A percentile compares a stretch with the other conserved stretches of the same genome.
These are phyloP conservation scores for Eutrigla gurnardus DNA, from an alignment of 2,797 vertebrate genomes.

Conservation along the genomic window DNA sequence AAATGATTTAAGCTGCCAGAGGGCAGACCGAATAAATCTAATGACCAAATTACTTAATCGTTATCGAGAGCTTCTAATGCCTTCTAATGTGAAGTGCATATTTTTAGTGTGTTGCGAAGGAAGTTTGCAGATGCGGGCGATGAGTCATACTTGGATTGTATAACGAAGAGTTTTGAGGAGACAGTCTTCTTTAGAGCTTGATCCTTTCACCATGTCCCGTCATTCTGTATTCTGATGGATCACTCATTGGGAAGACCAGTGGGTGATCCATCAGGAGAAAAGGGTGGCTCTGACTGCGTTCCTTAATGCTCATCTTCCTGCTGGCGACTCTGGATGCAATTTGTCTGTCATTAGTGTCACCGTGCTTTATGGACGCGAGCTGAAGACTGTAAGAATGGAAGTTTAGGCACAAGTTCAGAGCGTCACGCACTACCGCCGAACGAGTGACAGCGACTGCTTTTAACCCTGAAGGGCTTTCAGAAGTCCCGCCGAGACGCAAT, in stretches of 20 bases:
- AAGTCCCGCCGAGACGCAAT: constrained; percentile 30
- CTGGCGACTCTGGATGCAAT: constrained; percentile 69
- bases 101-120: constrained; percentile 3
- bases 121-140: not conserved
- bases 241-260: constrained; percentile 56
- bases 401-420: constrained; percentile 53
- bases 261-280: constrained; percentile 64
- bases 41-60: constrained; percentile 1
- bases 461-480: constrained; percentile 55
- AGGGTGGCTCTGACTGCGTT: constrained; percentile 63
- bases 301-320: constrained; percentile 58
- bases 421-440: constrained; percentile 50
- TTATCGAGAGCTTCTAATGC: not conserved
- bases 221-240: constrained; percentile 45
- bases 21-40: not conserved
- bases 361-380: constrained; percentile 64
- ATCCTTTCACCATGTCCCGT: no score
- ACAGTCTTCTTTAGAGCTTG: no score
- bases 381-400: constrained; percentile 62
- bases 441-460: constrained; percentile 54
- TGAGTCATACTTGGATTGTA: no score
- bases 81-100: constrained; percentile 1
- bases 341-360: constrained; percentile 70
- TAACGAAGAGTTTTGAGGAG: no score
- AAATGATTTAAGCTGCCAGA: constrained; percentile 1